These are phyloP conservation scores for Etheostoma spectabile DNA, from an alignment of 2,113 vertebrate species.

Conservation along the genomic window DNA sequence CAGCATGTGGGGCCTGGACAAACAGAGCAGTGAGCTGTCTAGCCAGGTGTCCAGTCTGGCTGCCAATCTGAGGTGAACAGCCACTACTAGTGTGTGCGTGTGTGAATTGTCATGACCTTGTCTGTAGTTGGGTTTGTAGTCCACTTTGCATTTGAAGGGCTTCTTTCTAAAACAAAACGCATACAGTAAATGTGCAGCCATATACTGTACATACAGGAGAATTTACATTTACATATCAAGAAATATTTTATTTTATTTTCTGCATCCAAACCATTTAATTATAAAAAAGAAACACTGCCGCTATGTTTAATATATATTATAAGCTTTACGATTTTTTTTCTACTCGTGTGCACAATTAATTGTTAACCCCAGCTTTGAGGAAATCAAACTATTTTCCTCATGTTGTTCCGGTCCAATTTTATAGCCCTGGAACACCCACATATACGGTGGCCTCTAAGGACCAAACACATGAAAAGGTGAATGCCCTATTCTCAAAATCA, in stretches of 20 bases:
- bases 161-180: constrained; percentile 7
- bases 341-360: too few species aligned
- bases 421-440: not conserved
- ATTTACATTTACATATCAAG: not conserved
- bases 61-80: constrained; percentile 87
- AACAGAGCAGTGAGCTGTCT: constrained; percentile 87
- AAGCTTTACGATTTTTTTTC: not conserved
- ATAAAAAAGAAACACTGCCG: not conserved
- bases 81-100: constrained; percentile 71
- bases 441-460: constrained; percentile 21
- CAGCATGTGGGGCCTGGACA: constrained; percentile 89
- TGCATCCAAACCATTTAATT: not conserved
- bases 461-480: constrained; percentile 6
- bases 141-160: constrained; percentile 11
- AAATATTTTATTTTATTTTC: not conserved
- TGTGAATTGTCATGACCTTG: constrained; percentile 69
- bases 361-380: not conserved
- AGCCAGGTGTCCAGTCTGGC: constrained; percentile 87
- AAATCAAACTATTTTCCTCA: not conserved
- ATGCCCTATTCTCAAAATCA: not conserved
- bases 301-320: not conserved
- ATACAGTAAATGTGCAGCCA: not conserved
- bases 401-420: not conserved
- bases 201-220: not conserved
- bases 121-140: constrained; percentile 43